Conservation (phyloP, 2,113 vertebrate species). For the Pontoporia blainvillei region DNA sequence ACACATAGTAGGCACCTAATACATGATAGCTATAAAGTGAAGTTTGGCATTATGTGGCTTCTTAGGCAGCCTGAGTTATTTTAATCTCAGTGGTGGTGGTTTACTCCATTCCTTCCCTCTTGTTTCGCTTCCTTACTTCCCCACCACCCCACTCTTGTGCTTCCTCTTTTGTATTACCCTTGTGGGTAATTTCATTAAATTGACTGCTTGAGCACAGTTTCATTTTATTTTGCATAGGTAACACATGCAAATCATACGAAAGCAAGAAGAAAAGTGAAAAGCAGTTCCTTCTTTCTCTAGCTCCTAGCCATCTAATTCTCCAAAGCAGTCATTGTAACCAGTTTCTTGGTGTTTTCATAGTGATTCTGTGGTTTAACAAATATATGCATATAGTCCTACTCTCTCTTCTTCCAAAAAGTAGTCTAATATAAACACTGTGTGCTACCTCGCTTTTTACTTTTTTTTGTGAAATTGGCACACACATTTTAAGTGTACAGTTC, state of each 20-base stretch:
- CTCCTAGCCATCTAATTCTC: background rate
- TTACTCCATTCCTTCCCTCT: background rate
- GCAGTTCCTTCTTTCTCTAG: background rate
- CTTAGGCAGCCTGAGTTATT: background rate
- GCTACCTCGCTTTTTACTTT: background rate
- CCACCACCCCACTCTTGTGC: background rate
- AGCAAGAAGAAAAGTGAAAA: constrained; percentile 4
- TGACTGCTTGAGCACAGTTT: background rate
- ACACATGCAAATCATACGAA: background rate
- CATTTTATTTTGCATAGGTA: constrained; percentile 18
- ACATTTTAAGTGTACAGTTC: background rate
- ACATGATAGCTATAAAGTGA: background rate
- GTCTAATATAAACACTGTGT: background rate
- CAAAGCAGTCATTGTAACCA: background rate
- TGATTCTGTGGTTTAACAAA: background rate
- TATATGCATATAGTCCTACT: background rate
- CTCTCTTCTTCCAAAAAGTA: background rate
- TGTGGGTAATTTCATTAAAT: background rate
- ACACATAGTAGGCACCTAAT: background rate
- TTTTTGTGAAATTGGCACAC: background rate
- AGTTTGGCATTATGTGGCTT: background rate
- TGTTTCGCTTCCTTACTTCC: background rate
- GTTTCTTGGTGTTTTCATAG: background rate
- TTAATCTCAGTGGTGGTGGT: background rate
- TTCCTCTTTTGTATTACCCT: background rate